A percentile compares a stretch with the other conserved stretches of the same genome.
Evolutionary conservation across 2,113 vertebrate species (phyloP).

Genomic region (Urocynchramus pylzowi): DNA sequence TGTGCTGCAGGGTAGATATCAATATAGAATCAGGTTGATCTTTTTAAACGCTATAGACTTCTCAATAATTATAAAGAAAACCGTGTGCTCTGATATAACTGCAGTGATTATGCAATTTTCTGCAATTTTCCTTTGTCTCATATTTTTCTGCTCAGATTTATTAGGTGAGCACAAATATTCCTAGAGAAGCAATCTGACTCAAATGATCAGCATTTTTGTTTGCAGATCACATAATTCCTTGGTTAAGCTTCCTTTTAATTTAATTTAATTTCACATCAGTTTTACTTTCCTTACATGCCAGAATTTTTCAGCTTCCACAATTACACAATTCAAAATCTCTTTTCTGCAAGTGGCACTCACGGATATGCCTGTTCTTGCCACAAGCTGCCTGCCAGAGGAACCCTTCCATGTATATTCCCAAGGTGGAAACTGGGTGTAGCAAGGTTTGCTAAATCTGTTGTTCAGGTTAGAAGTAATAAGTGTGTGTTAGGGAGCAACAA

Average conservation of each 20-base stretch:
- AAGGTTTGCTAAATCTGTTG: neutral
- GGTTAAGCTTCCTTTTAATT: neutral
- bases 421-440: neutral
- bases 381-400: neutral
- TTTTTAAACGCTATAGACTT: neutral
- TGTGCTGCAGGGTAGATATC: neutral
- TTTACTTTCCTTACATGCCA: neutral
- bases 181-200: neutral
- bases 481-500: slow-evolving; percentile 24
- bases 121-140: neutral
- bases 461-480: slow-evolving; percentile 31
- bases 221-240: neutral
- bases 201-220: neutral
- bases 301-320: neutral
- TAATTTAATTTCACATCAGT: neutral
- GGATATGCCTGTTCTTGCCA: neutral
- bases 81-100: neutral
- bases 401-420: neutral
- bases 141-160: neutral
- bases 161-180: neutral
- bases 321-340: neutral
- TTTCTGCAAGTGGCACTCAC: neutral
- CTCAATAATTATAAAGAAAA: neutral
- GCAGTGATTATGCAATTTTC: neutral
- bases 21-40: neutral